Conservation (phyloP, 2,797 vertebrate species). For the Amblyraja radiata region DNA sequence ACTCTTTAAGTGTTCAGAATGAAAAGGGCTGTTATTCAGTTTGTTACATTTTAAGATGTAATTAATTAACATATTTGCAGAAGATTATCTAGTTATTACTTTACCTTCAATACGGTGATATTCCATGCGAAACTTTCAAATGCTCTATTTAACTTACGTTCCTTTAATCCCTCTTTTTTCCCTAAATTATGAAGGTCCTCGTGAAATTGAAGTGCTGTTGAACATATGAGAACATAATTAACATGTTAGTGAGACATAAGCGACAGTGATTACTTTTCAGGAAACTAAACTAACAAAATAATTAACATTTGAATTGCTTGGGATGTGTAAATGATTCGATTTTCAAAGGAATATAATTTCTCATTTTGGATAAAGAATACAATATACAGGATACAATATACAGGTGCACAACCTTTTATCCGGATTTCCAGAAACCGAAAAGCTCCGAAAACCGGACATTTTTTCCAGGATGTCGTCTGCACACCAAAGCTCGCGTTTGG, state of each 20-base stretch:
- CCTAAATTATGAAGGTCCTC: constrained; percentile 84
- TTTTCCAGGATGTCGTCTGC: too few relatives aligned
- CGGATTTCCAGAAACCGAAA: too few relatives aligned
- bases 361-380: neutral
- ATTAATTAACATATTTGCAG: neutral
- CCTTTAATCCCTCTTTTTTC: constrained; percentile 85
- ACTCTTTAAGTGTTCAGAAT: neutral
- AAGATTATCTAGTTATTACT: constrained; percentile 17
- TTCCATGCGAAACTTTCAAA: constrained; percentile 52
- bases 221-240: constrained; percentile 31
- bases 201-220: constrained; percentile 83
- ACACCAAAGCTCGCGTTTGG: too few relatives aligned
- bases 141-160: constrained; percentile 66
- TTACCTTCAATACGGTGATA: constrained; percentile 38
- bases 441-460: too few relatives aligned
- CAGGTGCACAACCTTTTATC: too few relatives aligned
- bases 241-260: neutral
- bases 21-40: neutral
- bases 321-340: neutral
- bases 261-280: neutral
- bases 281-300: neutral
- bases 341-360: neutral
- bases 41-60: neutral
- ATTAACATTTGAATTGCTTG: neutral
- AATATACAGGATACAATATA: too few relatives aligned